phyloP scores from a whole-genome alignment of 2,888 invertebrate genomes.

The Dryocosmus kuriphilus region DNA sequence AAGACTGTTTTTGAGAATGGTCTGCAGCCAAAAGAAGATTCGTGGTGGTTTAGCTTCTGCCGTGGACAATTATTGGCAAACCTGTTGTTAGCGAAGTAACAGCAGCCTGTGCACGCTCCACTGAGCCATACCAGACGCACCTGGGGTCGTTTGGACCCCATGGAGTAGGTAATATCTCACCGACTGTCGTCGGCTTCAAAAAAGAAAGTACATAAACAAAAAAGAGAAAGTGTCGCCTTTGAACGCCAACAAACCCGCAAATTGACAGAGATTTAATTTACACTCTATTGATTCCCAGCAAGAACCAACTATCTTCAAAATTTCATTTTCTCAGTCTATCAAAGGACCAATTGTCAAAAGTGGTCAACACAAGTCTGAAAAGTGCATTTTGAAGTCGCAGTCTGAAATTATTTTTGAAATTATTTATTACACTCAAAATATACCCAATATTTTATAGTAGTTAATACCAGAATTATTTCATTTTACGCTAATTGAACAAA shows the following conservation, averaged over 20 bases:
- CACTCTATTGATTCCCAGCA: not conserved
- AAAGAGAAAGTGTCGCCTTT: conserved; percentile 31
- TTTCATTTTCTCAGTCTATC: not conserved
- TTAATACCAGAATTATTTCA: too few relatives aligned
- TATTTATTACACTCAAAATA: too few relatives aligned
- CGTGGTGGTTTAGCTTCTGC: conserved; percentile 30
- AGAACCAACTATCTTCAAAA: not conserved
- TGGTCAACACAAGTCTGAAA: too few relatives aligned
- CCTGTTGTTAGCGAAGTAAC: conserved; percentile 42
- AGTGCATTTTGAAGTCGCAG: too few relatives aligned
- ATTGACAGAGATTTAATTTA: conserved; percentile 26
- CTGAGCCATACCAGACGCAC: conserved; percentile 73
- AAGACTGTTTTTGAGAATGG: conserved; percentile 28
- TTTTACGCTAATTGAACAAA: too few relatives aligned
- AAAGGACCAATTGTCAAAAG: too few relatives aligned
- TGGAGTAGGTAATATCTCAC: conserved; percentile 35
- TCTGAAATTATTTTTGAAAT: too few relatives aligned
- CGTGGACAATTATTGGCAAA: conserved; percentile 45
- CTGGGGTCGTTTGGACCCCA: conserved; percentile 59
- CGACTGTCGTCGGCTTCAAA: conserved; percentile 28
- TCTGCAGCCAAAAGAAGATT: conserved; percentile 18
- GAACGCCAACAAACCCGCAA: conserved; percentile 28
- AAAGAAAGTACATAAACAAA: conserved; percentile 21
- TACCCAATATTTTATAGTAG: too few relatives aligned
- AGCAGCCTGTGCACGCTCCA: conserved; percentile 67